A percentile compares a stretch with the other conserved stretches of the same genome.
Evolutionary conservation across 2,113 vertebrate genomes (phyloP).

Genomic region (Pomatostomus ruficeps): DNA sequence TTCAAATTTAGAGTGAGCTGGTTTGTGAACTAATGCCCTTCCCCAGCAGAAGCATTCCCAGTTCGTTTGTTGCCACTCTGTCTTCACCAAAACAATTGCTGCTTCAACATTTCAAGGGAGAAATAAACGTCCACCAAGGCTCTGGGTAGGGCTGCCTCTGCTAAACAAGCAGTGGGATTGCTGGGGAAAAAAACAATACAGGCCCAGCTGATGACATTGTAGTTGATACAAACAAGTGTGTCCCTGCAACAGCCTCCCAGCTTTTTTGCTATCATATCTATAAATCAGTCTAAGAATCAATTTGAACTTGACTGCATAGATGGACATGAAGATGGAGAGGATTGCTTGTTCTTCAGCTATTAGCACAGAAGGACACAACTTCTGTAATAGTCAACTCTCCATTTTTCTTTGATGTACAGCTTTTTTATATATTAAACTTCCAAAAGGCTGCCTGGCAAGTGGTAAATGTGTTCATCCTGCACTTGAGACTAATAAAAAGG

Average conservation of each 20-base stretch:
- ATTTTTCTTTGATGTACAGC: conserved; percentile 26
- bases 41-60: background rate
- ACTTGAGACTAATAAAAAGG: conserved; percentile 16
- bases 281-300: conserved; percentile 51
- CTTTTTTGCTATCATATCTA: conserved; percentile 23
- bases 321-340: conserved; percentile 44
- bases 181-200: background rate
- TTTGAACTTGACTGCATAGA: conserved; percentile 49
- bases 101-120: background rate
- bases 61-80: background rate
- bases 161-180: background rate
- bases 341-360: conserved; percentile 19
- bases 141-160: background rate
- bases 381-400: background rate
- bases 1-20: background rate
- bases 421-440: conserved; percentile 25
- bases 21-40: background rate
- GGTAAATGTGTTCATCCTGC: background rate
- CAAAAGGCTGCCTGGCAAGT: background rate
- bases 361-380: conserved; percentile 37
- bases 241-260: conserved; percentile 19
- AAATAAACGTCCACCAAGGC: background rate
- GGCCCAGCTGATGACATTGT: conserved; percentile 1
- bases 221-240: conserved; percentile 17
- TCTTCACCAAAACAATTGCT: background rate